phyloP scores from a whole-genome alignment of 2,888 invertebrate genomes.

The Orchesellides sinensis region DNA sequence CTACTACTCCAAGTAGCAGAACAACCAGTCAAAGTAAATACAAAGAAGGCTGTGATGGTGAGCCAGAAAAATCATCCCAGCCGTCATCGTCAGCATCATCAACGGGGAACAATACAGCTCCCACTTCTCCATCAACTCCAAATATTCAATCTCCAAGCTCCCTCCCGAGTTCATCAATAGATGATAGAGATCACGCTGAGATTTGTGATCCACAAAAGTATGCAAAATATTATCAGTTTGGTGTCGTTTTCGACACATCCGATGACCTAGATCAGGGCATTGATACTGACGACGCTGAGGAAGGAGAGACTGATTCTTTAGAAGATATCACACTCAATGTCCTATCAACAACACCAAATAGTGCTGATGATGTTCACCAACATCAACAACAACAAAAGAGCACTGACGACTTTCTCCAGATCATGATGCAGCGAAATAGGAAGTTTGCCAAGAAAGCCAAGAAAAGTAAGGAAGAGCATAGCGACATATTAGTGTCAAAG shows the following conservation, averaged over 20 bases:
- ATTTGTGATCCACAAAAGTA: slow-evolving; percentile 74
- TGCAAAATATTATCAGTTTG: slow-evolving; percentile 75
- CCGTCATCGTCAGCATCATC: slow-evolving; percentile 36
- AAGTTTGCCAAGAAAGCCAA: slow-evolving; percentile 48
- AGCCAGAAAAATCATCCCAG: slow-evolving; percentile 6
- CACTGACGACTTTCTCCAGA: slow-evolving; percentile 34
- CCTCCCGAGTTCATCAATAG: slow-evolving; percentile 51
- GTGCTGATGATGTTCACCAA: background rate
- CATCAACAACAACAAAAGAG: slow-evolving; percentile 35
- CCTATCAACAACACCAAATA: slow-evolving; percentile 7
- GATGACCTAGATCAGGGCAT: slow-evolving; percentile 64
- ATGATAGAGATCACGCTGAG: slow-evolving; percentile 67
- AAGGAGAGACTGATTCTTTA: slow-evolving; percentile 33
- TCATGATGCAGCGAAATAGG: slow-evolving; percentile 52
- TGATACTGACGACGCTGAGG: slow-evolving; percentile 54
- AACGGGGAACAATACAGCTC: slow-evolving; percentile 22
- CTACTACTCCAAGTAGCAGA: background rate
- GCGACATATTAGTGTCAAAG: slow-evolving; percentile 62
- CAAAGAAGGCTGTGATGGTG: background rate
- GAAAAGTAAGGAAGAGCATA: slow-evolving; percentile 23
- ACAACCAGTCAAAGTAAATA: slow-evolving; percentile 2
- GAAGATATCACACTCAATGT: slow-evolving; percentile 51
- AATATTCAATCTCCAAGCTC: slow-evolving; percentile 43
- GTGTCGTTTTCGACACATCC: slow-evolving; percentile 72
- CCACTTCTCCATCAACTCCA: slow-evolving; percentile 29